Evolutionary conservation across 37 sponge, comb jelly and placozoan species (phyloP).

Genomic region (Corticium candelabrum): DNA sequence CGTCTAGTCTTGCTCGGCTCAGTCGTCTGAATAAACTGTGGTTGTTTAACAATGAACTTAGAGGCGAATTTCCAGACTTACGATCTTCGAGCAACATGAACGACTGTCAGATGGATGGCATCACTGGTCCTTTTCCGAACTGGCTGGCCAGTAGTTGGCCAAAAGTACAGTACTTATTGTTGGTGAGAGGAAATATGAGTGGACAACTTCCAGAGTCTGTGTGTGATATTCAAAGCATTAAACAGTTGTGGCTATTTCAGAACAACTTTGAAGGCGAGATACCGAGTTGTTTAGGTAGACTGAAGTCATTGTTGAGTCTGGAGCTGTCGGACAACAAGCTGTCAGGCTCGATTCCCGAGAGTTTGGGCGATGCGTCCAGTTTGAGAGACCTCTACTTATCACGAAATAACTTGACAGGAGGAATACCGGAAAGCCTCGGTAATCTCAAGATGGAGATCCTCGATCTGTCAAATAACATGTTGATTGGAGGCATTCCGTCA

Average conservation of each 20-base stretch:
- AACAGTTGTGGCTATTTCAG: slow-evolving; percentile 41
- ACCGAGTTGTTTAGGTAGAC: slow-evolving; percentile 40
- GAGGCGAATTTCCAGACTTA: slow-evolving; percentile 26
- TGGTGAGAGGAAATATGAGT: slow-evolving; percentile 39
- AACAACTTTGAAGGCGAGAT: slow-evolving; percentile 35
- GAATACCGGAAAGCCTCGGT: slow-evolving; percentile 41
- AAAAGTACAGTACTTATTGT: slow-evolving; percentile 18
- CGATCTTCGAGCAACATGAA: slow-evolving; percentile 9
- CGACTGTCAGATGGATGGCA: slow-evolving; percentile 20
- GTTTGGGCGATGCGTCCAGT: slow-evolving; percentile 19
- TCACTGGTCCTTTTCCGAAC: slow-evolving; percentile 43
- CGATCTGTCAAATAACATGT: slow-evolving; percentile 41
- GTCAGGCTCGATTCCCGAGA: slow-evolving; percentile 49
- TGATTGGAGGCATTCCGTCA: slow-evolving; percentile 48
- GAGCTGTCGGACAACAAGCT: slow-evolving; percentile 52
- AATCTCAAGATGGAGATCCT: slow-evolving; percentile 18
- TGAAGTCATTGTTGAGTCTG: slow-evolving; percentile 22
- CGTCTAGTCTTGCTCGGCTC: slow-evolving; percentile 30
- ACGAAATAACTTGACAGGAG: slow-evolving; percentile 37
- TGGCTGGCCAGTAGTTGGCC: slow-evolving; percentile 50
- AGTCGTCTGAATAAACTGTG: slow-evolving; percentile 30
- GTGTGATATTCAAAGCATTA: slow-evolving; percentile 31
- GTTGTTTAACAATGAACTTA: slow-evolving; percentile 40
- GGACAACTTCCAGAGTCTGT: slow-evolving; percentile 41
- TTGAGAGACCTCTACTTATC: slow-evolving; percentile 21